Conservation (phyloP, 2,888 invertebrate genomes). For the Metopia argyrocephala region DNA sequence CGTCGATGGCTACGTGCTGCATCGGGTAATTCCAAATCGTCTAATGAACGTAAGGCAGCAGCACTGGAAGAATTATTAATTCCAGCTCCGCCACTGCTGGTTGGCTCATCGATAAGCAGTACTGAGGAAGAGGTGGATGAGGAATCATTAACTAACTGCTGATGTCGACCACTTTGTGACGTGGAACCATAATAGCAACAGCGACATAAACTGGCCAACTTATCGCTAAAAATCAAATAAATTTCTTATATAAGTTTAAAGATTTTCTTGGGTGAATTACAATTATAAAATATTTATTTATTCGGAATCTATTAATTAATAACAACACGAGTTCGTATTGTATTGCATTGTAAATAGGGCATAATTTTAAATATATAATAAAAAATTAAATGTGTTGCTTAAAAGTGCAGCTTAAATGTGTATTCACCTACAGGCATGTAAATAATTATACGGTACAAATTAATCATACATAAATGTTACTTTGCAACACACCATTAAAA, state of each 20-base stretch:
- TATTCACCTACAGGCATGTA: too few species aligned
- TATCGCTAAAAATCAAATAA: slow-evolving; percentile 69
- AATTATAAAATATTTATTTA: too few species aligned
- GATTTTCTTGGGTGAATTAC: too few species aligned
- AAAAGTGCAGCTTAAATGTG: too few species aligned
- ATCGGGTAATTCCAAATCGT: slow-evolving; percentile 80
- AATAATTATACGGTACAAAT: too few species aligned
- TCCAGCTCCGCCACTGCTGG: slow-evolving; percentile 65
- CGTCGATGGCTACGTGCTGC: slow-evolving; percentile 72
- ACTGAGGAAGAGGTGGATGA: slow-evolving; percentile 80
- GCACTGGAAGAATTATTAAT: slow-evolving; percentile 69
- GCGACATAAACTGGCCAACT: slow-evolving; percentile 76
- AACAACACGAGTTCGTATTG: too few species aligned
- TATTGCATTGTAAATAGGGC: too few species aligned
- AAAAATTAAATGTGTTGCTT: too few species aligned
- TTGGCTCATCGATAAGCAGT: slow-evolving; percentile 81
- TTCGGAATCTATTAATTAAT: too few species aligned
- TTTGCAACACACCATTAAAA: too few species aligned
- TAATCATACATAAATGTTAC: too few species aligned
- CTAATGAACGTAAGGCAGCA: slow-evolving; percentile 81
- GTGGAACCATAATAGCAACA: slow-evolving; percentile 75
- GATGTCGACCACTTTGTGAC: slow-evolving; percentile 65
- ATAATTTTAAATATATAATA: too few species aligned
- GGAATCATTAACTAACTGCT: slow-evolving; percentile 75
- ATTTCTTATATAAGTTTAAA: neutral